Evolutionary conservation across 30 jellyfish, hydroid and myxozoan species (phyloP).

Genomic region (Aurelia sp.): DNA sequence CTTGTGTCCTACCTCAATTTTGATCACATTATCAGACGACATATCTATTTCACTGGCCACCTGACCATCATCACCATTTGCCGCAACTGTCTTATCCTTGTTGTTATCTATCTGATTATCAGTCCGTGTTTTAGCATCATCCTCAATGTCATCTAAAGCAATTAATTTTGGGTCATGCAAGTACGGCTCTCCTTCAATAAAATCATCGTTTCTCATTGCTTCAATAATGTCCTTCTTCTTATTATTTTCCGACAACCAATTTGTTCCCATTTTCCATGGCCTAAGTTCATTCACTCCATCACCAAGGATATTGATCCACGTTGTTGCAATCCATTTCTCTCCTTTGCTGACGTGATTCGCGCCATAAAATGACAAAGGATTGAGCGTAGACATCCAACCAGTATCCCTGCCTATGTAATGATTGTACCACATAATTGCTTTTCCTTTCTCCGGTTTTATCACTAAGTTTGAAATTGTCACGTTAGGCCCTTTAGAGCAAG

Average conservation of each 20-base stretch:
- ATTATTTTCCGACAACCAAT: conserved; percentile 67
- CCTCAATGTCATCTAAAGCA: conserved; percentile 26
- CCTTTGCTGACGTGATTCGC: conserved; percentile 45
- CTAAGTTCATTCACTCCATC: conserved; percentile 92
- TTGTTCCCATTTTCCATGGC: conserved; percentile 94
- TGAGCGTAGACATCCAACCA: conserved; percentile 91
- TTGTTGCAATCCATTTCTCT: conserved; percentile 88
- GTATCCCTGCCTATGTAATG: conserved; percentile 80
- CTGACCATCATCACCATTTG: conserved; percentile 16
- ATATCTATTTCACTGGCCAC: neutral
- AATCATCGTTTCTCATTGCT: conserved; percentile 84
- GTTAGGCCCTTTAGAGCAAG: conserved; percentile 75
- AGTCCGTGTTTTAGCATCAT: neutral
- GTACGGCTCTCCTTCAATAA: conserved; percentile 80
- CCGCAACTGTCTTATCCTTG: neutral
- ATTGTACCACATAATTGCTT: conserved; percentile 95
- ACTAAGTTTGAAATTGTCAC: conserved; percentile 47
- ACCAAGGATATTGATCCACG: conserved; percentile 87
- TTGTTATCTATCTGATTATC: neutral
- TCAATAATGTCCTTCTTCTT: conserved; percentile 56
- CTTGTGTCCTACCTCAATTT: neutral
- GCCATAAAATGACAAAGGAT: conserved; percentile 69
- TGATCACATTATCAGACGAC: neutral
- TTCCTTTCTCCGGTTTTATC: conserved; percentile 92
- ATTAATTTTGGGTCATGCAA: conserved; percentile 57